Conservation (phyloP, 1,140 invertebrate genomes). For the Trachelipus rathkii region DNA sequence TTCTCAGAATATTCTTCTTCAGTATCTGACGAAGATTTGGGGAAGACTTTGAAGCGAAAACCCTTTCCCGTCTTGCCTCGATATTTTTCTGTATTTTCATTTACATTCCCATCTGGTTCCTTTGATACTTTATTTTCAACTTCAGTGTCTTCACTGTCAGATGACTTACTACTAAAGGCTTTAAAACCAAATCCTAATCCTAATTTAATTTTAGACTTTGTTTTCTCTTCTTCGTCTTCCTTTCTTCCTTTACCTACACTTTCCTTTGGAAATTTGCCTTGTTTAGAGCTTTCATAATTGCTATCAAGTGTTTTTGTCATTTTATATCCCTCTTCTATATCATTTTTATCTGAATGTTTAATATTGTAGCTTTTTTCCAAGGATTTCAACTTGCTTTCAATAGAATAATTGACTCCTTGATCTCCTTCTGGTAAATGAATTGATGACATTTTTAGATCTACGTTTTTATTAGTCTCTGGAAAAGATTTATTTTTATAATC, state of each 20-base stretch:
- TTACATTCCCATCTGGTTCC: slow-evolving; percentile 27
- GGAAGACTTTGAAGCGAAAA: slow-evolving; percentile 35
- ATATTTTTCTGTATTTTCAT: slow-evolving; percentile 28
- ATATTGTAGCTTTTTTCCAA: slow-evolving; percentile 10
- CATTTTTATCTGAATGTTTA: background rate
- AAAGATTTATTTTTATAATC: background rate
- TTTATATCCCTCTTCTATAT: background rate
- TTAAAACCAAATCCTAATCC: slow-evolving; percentile 36
- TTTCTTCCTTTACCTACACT: slow-evolving; percentile 17
- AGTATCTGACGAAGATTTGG: slow-evolving; percentile 29
- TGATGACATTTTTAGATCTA: background rate
- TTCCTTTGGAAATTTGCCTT: background rate
- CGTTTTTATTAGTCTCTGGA: background rate
- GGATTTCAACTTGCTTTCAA: background rate
- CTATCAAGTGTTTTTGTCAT: background rate
- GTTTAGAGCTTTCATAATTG: background rate
- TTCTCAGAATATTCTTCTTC: slow-evolving; percentile 33
- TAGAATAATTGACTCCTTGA: background rate
- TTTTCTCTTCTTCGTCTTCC: slow-evolving; percentile 36
- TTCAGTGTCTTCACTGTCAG: slow-evolving; percentile 35
- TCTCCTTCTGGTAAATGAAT: background rate
- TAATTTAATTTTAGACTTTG: slow-evolving; percentile 33
- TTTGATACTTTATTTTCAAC: slow-evolving; percentile 29
- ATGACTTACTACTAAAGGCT: slow-evolving; percentile 28
- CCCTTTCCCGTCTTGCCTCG: slow-evolving; percentile 30